These are phyloP conservation scores for Passer domesticus DNA, from an alignment of 2,113 vertebrate species.

Conservation along the genomic window DNA sequence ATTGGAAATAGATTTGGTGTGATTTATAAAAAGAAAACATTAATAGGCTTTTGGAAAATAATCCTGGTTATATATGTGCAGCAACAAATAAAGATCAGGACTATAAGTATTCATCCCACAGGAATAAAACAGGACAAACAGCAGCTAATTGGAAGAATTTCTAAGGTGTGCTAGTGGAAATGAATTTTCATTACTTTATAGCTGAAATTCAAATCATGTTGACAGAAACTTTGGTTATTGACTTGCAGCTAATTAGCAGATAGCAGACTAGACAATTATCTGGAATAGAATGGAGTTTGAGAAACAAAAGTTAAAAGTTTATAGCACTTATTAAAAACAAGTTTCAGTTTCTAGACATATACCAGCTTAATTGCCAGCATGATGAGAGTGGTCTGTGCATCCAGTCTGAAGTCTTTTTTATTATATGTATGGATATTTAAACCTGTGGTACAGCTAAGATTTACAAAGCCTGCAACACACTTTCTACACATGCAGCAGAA, in stretches of 20 bases:
- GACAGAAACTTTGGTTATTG: background rate
- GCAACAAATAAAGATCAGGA: background rate
- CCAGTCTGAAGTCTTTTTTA: background rate
- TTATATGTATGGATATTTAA: background rate
- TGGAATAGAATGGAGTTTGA: background rate
- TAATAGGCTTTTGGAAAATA: background rate
- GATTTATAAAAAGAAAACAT: background rate
- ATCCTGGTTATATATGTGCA: background rate
- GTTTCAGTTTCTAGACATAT: background rate
- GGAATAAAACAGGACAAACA: background rate
- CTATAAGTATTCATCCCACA: background rate
- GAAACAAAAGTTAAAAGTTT: background rate
- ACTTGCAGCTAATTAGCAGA: constrained; percentile 1
- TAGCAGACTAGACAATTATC: background rate
- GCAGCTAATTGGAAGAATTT: background rate
- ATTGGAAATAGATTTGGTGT: background rate
- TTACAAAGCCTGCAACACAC: background rate
- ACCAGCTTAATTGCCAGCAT: background rate
- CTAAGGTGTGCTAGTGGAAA: background rate
- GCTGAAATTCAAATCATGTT: background rate
- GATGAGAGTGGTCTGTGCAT: background rate
- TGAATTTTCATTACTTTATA: background rate
- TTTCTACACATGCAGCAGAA: background rate
- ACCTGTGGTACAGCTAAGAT: background rate
- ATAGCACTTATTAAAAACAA: background rate